These are phyloP conservation scores for Novumbra hubbsi DNA, from an alignment of 2,797 vertebrate species.

Conservation along the genomic window DNA sequence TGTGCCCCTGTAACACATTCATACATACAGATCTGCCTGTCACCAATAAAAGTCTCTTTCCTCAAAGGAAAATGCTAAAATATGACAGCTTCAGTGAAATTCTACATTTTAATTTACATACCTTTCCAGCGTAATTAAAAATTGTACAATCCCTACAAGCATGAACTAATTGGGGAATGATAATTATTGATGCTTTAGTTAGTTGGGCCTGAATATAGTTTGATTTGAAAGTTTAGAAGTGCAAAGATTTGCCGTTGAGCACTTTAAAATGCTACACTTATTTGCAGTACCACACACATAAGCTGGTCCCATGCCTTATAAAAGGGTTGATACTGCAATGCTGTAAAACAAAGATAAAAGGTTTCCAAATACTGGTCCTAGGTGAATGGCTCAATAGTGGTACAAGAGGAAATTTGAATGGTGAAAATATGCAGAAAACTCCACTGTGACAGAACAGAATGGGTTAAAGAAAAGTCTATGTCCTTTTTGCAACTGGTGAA, in stretches of 20 bases:
- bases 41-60: conserved; percentile 54
- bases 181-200: not conserved
- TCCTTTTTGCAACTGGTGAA: conserved; percentile 35
- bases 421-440: conserved; percentile 7
- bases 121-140: conserved; percentile 70
- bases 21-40: conserved; percentile 32
- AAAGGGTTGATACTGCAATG: conserved; percentile 34
- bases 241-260: conserved; percentile 35
- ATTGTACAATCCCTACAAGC: conserved; percentile 56
- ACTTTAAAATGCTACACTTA: conserved; percentile 50
- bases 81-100: conserved; percentile 70
- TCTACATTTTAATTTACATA: conserved; percentile 74
- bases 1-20: conserved; percentile 40
- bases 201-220: not conserved
- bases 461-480: conserved; percentile 15
- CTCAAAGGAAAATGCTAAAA: conserved; percentile 69
- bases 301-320: conserved; percentile 69
- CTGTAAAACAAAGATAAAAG: conserved; percentile 61
- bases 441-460: conserved; percentile 11
- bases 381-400: conserved; percentile 16
- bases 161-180: conserved; percentile 21
- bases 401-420: conserved; percentile 22
- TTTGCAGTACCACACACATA: conserved; percentile 52
- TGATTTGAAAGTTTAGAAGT: conserved; percentile 37
- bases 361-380: conserved; percentile 46